phyloP scores from a whole-genome alignment of 2,113 vertebrate species.

The Megalops atlanticus region DNA sequence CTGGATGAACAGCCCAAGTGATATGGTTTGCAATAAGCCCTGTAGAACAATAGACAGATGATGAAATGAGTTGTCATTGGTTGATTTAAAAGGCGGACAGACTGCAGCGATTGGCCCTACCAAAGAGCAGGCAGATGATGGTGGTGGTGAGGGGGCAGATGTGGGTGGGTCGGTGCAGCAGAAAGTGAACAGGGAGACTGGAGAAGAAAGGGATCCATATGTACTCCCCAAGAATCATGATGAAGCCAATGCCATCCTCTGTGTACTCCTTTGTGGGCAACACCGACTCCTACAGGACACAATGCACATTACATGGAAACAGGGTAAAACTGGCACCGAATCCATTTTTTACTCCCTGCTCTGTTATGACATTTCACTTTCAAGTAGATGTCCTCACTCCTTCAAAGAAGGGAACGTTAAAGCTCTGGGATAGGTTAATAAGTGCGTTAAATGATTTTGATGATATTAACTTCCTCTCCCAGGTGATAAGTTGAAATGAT shows the following conservation, averaged over 20 bases:
- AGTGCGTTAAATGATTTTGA: no score
- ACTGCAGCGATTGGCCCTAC: constrained; percentile 12
- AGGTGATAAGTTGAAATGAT: no score
- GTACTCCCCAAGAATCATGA: constrained; percentile 50
- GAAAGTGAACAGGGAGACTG: constrained; percentile 43
- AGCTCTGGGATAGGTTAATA: no score
- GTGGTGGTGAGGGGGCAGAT: constrained; percentile 1
- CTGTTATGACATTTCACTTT: not conserved
- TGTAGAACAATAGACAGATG: not conserved
- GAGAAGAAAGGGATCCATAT: constrained; percentile 53
- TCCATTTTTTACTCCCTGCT: not conserved
- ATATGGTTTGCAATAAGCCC: not conserved
- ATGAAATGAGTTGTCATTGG: not conserved
- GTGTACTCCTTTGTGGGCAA: constrained; percentile 51
- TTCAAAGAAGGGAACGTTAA: no score
- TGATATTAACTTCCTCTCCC: no score
- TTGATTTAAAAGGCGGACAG: not conserved
- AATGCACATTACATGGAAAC: not conserved
- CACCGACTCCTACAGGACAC: constrained; percentile 34
- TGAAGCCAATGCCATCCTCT: constrained; percentile 44
- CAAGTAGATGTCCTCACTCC: not conserved
- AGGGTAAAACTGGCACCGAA: no score
- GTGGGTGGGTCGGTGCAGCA: constrained; percentile 36
- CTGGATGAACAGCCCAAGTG: no score
- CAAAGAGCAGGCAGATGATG: constrained; percentile 37